Evolutionary conservation across 2,888 invertebrate genomes (phyloP), one percentile per base, ranked within the genome.

Genomic region (Lacanobia oleracea): DNA sequence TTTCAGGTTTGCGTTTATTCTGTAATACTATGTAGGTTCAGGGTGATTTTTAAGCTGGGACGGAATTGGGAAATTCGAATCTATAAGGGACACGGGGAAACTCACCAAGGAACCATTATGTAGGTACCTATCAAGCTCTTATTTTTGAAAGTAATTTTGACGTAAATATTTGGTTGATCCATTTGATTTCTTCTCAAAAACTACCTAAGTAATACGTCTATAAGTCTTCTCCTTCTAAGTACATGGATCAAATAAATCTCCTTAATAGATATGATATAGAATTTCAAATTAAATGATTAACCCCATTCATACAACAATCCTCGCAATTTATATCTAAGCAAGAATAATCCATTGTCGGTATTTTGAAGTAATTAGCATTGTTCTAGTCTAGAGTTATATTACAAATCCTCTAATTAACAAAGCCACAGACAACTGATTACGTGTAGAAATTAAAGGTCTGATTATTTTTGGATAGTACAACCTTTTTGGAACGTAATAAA

Each of bases 321-420:
- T 18, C 27, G 18, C 21, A 73, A 14, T 27, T 40, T 12, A 43
- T 18, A 40, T 73, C 16, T 43, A 16, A 33, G 16, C 75, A 43
- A 53, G 12, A 51, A 61, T 3, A 65, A 33, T 50, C 7, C 16
- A 6, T 48, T 74, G 27, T 45, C 73, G n/a, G 33, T 23, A 37
- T 27, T 62, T 45, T 37, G n/a, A 33, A 1, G 14, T 75, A 48
- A 75, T 65, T 40, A 54, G 12, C 14, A 40, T 75, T 65, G 48
- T 54, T 27, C 2, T 45, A 23, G 18, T 27, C 2, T 45, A 23
- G 18, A 23, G 45, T 64, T 61, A 23, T 16, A 73, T 60, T 40
- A 40, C 48, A 56, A 48, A 72, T 56, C 21, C 45, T 12, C 18
- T 75, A 43, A 75, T 75, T 56, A 72, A 56, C 54, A 40, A 63